Base-by-base conservation (phyloP, 2,888 invertebrate genomes). In the Scrobipalpa atriplicella region DNA sequence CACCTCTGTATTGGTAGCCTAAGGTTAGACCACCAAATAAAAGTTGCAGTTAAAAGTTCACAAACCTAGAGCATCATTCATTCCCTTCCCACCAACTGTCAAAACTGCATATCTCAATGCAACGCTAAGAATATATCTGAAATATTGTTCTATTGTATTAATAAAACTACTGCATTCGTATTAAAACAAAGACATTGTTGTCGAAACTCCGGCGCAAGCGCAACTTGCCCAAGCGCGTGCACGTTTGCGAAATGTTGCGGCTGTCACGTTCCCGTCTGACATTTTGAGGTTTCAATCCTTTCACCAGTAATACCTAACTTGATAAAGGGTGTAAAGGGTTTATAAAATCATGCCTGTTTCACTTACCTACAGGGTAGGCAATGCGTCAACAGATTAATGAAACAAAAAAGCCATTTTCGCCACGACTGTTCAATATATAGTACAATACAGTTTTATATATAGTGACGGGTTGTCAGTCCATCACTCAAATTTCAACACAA, bases 211-310 rank as follows among this genome's bases (percentile, higher is more conserved):
- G 73, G 79, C 83, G 83, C 84, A 64, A 43, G 79, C 83, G 83
- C 84, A 64, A 43, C 73, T 89, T 89, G 81, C 87, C 71, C 75
- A 87, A 88, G 78, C 79, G 77, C 79, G 83, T 81, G 85, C 83
- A 76, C 75, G 74, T 87, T 91, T 90, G 84, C 90, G 89, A 90
- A 89, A 92, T 80, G 77, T 73, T 76, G 75, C 70, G 75, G 72
- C 72, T 78, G 82, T 86, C 87, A 87, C 89, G 87, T 85, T 84
- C 76, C 77, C 71, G 74, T 77, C 78, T 85, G 89, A 88, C 86
- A 87, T 87, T n/a, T 89, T 81, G 75, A 80, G 81, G 81, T 81
- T 77, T 80, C 77, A 81, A 79, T 85, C 87, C 89, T 89, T 90
- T 89, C 89, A 90, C 87, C 84, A 78, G 8, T 21, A 19, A 54